Percentiles rank a stretch among this genome's conserved stretches.
Conservation (phyloP, 2,888 invertebrate species). For the Aspidapion aeneum region DNA sequence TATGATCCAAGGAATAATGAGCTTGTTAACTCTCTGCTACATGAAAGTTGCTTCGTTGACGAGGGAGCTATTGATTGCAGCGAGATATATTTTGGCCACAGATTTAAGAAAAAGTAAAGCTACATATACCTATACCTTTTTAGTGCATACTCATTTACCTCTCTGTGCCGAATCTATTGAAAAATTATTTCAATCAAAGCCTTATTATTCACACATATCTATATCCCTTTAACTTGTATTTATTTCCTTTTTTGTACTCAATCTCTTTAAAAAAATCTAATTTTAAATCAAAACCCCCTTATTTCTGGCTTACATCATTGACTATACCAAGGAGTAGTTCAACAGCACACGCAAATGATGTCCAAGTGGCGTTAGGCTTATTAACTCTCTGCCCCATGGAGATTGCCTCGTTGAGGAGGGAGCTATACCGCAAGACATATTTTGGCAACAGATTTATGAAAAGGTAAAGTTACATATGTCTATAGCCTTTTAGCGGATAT, state of each 20-base stretch:
- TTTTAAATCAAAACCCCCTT: constrained; percentile 97
- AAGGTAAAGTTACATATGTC: constrained; percentile 57
- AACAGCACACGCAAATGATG: constrained; percentile 75
- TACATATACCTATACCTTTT: not conserved
- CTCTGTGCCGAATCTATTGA: too few relatives aligned
- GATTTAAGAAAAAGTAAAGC: constrained; percentile 83
- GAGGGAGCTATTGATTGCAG: constrained; percentile 92
- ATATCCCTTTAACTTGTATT: too few relatives aligned
- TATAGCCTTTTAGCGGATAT: not conserved
- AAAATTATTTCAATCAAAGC: too few relatives aligned
- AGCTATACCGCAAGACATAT: constrained; percentile 94
- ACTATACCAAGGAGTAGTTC: constrained; percentile 77
- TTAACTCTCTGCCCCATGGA: constrained; percentile 91
- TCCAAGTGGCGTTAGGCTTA: constrained; percentile 88
- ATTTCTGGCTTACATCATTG: constrained; percentile 94
- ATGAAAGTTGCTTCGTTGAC: constrained; percentile 93
- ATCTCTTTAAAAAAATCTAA: too few relatives aligned
- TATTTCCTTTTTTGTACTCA: too few relatives aligned
- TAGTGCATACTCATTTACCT: too few relatives aligned
- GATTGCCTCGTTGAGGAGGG: constrained; percentile 91
- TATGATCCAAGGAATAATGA: constrained; percentile 91
- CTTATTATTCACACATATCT: too few relatives aligned
- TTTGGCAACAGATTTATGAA: constrained; percentile 87
- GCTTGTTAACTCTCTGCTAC: constrained; percentile 85
- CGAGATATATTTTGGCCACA: constrained; percentile 92